phyloP scores from a whole-genome alignment of 2,797 vertebrate species.

The Tadarida brasiliensis region DNA sequence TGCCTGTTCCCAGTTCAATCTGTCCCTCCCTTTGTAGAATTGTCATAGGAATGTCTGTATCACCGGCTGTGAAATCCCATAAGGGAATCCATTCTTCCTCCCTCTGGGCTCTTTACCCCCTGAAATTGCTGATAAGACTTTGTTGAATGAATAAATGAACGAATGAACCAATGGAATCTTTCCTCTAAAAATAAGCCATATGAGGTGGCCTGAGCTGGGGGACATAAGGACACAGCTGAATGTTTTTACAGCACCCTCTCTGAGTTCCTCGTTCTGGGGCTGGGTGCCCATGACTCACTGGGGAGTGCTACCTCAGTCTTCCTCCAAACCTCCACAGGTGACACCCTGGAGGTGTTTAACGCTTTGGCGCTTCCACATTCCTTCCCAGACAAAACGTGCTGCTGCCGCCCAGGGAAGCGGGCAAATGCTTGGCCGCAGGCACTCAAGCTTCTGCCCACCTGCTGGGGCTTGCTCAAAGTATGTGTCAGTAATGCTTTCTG shows the following conservation, averaged over 20 bases:
- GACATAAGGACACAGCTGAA: too few relatives aligned
- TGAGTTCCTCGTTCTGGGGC: background rate
- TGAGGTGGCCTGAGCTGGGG: background rate
- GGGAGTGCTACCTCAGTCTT: slow-evolving; percentile 68
- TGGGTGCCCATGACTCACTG: background rate
- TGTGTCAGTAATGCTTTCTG: slow-evolving; percentile 95
- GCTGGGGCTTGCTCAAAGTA: slow-evolving; percentile 98
- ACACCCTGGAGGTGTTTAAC: slow-evolving; percentile 96
- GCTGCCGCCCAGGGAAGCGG: slow-evolving; percentile 96
- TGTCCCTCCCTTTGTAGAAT: background rate
- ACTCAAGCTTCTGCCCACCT: slow-evolving; percentile 95
- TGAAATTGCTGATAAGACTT: background rate
- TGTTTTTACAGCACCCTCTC: background rate
- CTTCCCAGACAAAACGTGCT: slow-evolving; percentile 94
- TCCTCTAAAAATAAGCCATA: background rate
- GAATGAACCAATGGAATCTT: background rate
- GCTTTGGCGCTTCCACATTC: slow-evolving; percentile 94
- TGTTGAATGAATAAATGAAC: background rate
- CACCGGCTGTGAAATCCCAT: background rate
- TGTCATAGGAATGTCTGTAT: background rate
- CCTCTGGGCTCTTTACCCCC: background rate
- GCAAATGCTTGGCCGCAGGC: slow-evolving; percentile 95
- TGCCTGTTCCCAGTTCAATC: background rate
- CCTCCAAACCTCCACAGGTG: slow-evolving; percentile 88
- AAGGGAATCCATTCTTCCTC: background rate